Evolutionary conservation across 1,140 invertebrate species (phyloP), one percentile per base, ranked within the genome.

Genomic region (Aphis craccivora): DNA sequence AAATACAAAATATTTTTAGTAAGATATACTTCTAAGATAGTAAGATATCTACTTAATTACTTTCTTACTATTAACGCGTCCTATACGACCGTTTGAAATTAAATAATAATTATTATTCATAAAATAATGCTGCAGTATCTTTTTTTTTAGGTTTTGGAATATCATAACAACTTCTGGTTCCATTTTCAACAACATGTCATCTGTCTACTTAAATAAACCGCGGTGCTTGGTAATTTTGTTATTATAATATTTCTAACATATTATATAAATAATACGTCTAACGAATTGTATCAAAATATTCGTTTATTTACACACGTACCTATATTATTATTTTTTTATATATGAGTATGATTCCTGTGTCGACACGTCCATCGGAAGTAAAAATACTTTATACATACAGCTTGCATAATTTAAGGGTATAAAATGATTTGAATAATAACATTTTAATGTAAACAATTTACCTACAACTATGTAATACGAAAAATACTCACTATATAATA

Each of bases 141-240:
- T 45, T 48, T 87, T 40, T 87, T 3, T 37, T 45, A 81, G n/a
- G 25, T 48, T 40, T 84, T 9, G 7, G 22, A 84, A 84, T 22
- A 84, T 84, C 8, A 45, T 87, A 25, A 87, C 4, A 25, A 87
- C 4, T 48, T 48, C 84, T 48, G 43, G 30, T 87, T 45, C 30
- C 40, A 25, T 87, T 87, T 87, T 20, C 84, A 87, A 87, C 84
- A 87, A 48, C 84, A 86, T 87, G 84, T 87, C 84, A 48, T 48
- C 43, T 45, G 84, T 87, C 84, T 87, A 48, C 84, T 87, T 48
- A 87, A 45, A 87, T 20, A 84, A 84, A 84, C 81, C 37, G 1
- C 37, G 37, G 8, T 84, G 81, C 7, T 81, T 37, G 60, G 30
- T 67, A 67, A 1, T n/a, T 67, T 67, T 67, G 9, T 67, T 67